Conservation (phyloP, 2,888 invertebrate genomes). For the Hirudinaria manillensis region DNA sequence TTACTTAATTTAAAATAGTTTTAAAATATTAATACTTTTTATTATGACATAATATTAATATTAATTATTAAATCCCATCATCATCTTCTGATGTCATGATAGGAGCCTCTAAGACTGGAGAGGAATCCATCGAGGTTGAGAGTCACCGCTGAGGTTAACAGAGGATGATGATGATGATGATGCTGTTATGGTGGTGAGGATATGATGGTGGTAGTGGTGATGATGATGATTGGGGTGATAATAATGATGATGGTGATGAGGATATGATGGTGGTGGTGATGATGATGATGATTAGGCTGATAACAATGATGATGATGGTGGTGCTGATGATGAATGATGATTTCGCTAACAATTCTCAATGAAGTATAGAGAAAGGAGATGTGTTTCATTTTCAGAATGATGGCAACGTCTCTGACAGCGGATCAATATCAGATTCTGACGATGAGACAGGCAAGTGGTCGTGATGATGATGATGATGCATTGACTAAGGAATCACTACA, state of each 20-base stretch:
- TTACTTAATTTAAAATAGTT: no score
- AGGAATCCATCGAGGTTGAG: background rate
- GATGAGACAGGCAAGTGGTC: slow-evolving; percentile 45
- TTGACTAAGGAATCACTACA: no score
- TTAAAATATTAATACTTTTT: no score
- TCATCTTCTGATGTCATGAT: background rate
- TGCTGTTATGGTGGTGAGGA: background rate
- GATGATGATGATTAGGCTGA: slow-evolving; percentile 11
- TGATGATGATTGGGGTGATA: background rate
- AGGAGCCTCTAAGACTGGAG: slow-evolving; percentile 15
- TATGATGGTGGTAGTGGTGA: background rate
- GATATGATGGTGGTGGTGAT: slow-evolving; percentile 1
- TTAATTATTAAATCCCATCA: background rate
- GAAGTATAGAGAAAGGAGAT: background rate
- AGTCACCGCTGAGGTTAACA: background rate
- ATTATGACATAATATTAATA: no score
- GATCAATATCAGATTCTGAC: slow-evolving; percentile 55
- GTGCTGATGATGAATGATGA: slow-evolving; percentile 4
- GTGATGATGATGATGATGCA: background rate
- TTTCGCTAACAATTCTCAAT: background rate
- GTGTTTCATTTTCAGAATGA: background rate
- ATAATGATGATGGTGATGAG: slow-evolving; percentile 17
- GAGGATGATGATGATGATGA: background rate
- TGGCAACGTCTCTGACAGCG: slow-evolving; percentile 43
- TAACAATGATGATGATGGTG: slow-evolving; percentile 14